Evolutionary conservation across 2,888 invertebrate species (phyloP), one percentile per base, ranked within the genome.

Genomic region (Apamea epomidion): DNA sequence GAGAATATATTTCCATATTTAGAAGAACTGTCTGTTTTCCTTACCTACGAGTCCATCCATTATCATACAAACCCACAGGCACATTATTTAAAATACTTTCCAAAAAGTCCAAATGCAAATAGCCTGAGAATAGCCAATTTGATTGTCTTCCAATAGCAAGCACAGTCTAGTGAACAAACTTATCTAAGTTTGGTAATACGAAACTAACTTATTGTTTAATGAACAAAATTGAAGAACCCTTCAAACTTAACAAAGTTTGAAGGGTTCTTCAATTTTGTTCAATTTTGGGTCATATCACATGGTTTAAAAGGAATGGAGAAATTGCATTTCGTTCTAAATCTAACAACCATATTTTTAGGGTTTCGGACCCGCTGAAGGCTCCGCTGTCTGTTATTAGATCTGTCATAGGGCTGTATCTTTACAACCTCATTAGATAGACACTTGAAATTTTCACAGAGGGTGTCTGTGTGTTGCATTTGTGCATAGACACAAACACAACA

Each of bases 101-200:
- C 10, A 48, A 62, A 69, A 69, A 18, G 14, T 37, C 14, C 54
- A 29, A 29, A 25, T 29, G 21, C 18, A 58, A 54, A 81, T 65
- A 37, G 10, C n/a, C 10, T 18, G 16, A 3, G 60, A 74, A 73
- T 74, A 73, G 54, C 10, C 45, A 70, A 73, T 82, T 69, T 64
- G 37, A 77, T 80, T 76, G 68, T 71, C 68, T 79, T 74, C 51
- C 74, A 65, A 79, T 68, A 51, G 73, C 67, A 29, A 42, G 18
- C 64, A 64, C 71, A 83, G 86, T 85, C 83, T 78, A 54, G 76
- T 83, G 86, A 85, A 48, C 81, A 86, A 88, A 88, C 74, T 68
- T 81, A 81, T 83, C 80, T 67, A 86, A 85, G 82, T 87, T 86
- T 76, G 42, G n/a, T 70, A 76, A 82, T 87, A 72, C 48, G 37